phyloP scores from a whole-genome alignment of 2,888 invertebrate genomes.

The Norana najaformis region DNA sequence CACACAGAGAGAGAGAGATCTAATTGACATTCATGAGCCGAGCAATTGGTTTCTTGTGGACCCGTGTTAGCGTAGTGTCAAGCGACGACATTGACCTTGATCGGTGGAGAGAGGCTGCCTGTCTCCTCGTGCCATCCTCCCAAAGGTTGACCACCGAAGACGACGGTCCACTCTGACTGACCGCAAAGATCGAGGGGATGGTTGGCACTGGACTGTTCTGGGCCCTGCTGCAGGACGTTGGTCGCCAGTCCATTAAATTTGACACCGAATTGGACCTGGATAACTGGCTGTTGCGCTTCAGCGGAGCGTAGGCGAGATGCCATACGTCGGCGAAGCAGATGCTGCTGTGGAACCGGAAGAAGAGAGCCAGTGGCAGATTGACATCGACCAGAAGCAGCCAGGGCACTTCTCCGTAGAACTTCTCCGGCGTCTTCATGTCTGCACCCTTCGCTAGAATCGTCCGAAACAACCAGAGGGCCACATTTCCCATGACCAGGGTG shows the following conservation, averaged over 20 bases:
- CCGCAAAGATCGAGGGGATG: neutral
- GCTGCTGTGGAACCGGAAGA: slow-evolving; percentile 61
- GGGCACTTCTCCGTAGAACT: slow-evolving; percentile 69
- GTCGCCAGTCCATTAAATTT: neutral
- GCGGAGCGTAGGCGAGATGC: slow-evolving; percentile 45
- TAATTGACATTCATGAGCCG: neutral
- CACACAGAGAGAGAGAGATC: neutral
- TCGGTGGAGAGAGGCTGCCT: neutral
- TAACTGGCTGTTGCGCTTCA: neutral
- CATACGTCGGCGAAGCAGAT: slow-evolving; percentile 61
- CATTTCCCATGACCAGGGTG: slow-evolving; percentile 70
- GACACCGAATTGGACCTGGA: neutral
- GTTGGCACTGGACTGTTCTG: neutral
- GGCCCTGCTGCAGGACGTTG: neutral
- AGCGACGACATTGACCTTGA: neutral
- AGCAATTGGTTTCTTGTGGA: neutral
- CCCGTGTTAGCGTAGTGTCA: neutral
- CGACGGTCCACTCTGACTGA: neutral
- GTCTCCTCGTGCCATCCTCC: neutral
- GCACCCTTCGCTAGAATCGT: slow-evolving; percentile 54
- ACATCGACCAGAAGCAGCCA: slow-evolving; percentile 72
- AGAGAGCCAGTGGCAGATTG: slow-evolving; percentile 68
- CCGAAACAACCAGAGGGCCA: slow-evolving; percentile 71
- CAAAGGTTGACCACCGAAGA: neutral
- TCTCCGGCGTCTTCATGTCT: slow-evolving; percentile 31